phyloP scores from a whole-genome alignment of 2,888 invertebrate genomes.

The Drosophila nr. perissopoda region DNA sequence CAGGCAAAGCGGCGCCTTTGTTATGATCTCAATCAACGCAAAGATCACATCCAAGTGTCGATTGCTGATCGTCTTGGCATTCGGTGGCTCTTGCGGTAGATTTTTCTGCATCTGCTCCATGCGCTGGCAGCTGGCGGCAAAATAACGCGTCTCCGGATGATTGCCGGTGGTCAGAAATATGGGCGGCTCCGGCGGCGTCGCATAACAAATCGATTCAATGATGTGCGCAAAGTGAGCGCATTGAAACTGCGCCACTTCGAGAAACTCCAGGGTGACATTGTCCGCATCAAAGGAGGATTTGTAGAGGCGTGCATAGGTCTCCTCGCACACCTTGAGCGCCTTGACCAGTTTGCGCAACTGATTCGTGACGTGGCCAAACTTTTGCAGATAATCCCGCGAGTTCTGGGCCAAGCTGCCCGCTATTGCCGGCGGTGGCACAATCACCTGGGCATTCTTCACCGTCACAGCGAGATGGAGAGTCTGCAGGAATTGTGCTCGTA shows the following conservation, averaged over 20 bases:
- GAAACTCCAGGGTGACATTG: constrained; percentile 90
- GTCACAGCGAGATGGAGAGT: constrained; percentile 85
- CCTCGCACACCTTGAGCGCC: constrained; percentile 89
- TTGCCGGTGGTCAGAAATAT: constrained; percentile 81
- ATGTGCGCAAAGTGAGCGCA: constrained; percentile 83
- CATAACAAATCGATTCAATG: constrained; percentile 84
- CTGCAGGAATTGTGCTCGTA: constrained; percentile 91
- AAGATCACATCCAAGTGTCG: constrained; percentile 87
- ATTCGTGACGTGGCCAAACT: constrained; percentile 92
- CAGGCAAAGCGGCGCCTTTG: constrained; percentile 88
- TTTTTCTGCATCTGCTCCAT: constrained; percentile 82
- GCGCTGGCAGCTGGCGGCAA: constrained; percentile 81
- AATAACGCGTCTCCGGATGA: constrained; percentile 84
- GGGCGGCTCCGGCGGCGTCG: constrained; percentile 84
- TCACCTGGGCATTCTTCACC: constrained; percentile 87
- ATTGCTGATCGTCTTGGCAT: constrained; percentile 83
- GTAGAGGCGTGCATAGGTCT: constrained; percentile 91
- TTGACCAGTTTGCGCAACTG: constrained; percentile 91
- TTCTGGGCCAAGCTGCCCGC: constrained; percentile 92
- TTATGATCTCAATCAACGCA: constrained; percentile 87
- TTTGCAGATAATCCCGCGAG: constrained; percentile 91
- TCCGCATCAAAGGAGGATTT: constrained; percentile 95
- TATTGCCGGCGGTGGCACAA: constrained; percentile 96
- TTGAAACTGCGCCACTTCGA: constrained; percentile 86
- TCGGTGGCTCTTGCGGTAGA: constrained; percentile 81